These are phyloP conservation scores for Manis javanica DNA, from an alignment of 2,797 vertebrate genomes.

Conservation along the genomic window DNA sequence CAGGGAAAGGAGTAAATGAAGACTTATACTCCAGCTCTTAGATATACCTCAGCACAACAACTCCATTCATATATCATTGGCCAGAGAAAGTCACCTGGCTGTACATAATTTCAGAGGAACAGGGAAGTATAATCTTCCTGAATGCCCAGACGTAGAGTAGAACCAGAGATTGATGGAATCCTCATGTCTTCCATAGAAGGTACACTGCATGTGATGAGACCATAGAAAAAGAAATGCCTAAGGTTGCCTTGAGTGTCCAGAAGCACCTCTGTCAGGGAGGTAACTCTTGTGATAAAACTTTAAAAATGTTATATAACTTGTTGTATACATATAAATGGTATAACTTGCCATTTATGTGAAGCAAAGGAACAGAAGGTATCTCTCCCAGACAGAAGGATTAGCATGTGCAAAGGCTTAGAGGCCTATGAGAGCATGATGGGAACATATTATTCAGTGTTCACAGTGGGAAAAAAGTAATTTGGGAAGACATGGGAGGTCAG, in stretches of 20 bases:
- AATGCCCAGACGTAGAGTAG: neutral
- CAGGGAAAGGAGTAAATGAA: neutral
- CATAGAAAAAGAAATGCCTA: neutral
- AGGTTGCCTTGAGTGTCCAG: neutral
- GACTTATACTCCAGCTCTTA: neutral
- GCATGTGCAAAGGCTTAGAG: neutral
- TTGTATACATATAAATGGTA: no score
- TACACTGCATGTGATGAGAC: neutral
- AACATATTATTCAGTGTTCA: neutral
- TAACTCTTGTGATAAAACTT: neutral
- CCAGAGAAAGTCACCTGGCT: neutral
- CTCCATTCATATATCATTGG: neutral
- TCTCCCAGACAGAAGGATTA: neutral
- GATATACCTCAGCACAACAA: neutral
- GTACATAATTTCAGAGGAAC: neutral
- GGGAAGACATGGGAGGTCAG: neutral
- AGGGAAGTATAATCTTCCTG: neutral
- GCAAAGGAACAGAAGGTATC: neutral
- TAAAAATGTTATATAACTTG: neutral
- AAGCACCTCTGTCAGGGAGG: neutral
- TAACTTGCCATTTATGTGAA: no score
- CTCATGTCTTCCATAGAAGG: neutral
- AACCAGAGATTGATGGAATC: neutral
- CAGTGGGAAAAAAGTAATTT: neutral
- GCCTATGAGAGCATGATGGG: neutral